Evolutionary conservation across 1,140 invertebrate species (phyloP), one percentile per base, ranked within the genome.

Genomic region (Archegozetes longisetosus): DNA sequence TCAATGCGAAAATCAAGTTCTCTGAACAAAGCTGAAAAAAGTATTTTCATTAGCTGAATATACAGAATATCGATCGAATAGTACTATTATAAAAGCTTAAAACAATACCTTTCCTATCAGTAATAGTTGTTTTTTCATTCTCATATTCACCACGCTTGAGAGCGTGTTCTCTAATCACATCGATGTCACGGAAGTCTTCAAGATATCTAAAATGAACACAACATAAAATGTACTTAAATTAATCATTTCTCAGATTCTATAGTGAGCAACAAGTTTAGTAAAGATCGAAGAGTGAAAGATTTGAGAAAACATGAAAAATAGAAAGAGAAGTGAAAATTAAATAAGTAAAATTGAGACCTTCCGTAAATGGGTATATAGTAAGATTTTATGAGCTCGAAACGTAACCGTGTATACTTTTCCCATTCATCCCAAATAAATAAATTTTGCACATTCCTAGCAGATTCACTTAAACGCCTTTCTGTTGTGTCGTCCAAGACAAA

Each of bases 321-420:
- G n/a, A n/a, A n/a, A n/a, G 6, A 40, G 6, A 40, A 9, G 32
- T 9, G 32, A 9, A 40, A 40, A 55, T 32, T 17, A 55, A 24
- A 20, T 53, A 53, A 32, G 23, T 29, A 55, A 55, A 58, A 32
- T 58, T 58, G n/a, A n/a, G n/a, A 58, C 56, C 49, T 52, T 12
- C 17, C 9, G 22, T 22, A 1, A 6, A 58, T n/a, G 27, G 48
- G 48, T 22, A 58, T 1, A 3, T 17, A 1, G 50, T 24, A 58
- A n/a, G 27, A 1, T 40, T 52, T 49, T 17, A 58, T 58, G 1
- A 23, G 4, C 26, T 58, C 28, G 2, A 58, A 40, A 12, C 57
- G 24, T 22, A 32, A 13, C 13, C 14, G n/a, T 24, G 47, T 50
- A 53, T 58, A 58, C 9, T 58, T 1, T 32, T 49, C 17, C 57